Base-by-base conservation (phyloP, 2,888 invertebrate genomes). In the Adelognathus sp. region DNA sequence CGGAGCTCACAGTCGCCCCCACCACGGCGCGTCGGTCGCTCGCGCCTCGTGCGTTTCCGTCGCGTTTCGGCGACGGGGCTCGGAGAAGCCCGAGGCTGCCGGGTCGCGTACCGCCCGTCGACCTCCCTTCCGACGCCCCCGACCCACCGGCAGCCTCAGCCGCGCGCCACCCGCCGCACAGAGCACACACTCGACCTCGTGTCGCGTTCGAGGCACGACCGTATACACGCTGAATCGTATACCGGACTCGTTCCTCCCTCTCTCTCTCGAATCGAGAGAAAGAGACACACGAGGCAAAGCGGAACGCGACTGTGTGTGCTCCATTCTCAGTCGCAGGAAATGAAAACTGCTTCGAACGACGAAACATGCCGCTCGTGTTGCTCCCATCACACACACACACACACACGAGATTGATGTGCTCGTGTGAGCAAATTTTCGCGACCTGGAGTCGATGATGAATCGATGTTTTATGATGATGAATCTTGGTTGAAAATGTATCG, bases 151-250 rank as follows among this genome's bases (percentile, higher is more conserved):
- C 16, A 52, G 60, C 63, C 58, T 44, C 61, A 61, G 69, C 75
- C 54, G n/a, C n/a, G n/a, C n/a, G 44, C 39, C 75, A 61, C 60
- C 75, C 46, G 36, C 64, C 76, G 46, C 66, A 18, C 75, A 39
- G 29, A 58, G 66, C 50, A 82, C 92, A 91, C 94, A 92, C 91
- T 91, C 93, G 92, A 89, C 92, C 85, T 81, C 86, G 82, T 84
- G 83, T 81, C 80, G 75, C 81, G 74, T 76, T 74, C 72, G 91
- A 86, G 79, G 75, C 80, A 60, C 44, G 75, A 39, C 73, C 78
- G 56, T 66, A 81, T 81, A n/a, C n/a, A 86, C 56, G 44, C 27
- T 52, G 52, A 50, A 29, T 46, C 41, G 46, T 11, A 31, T 21
- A 24, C 44, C 46, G 63, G 50, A 64, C 64, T 46, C 31, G n/a